Evolutionary conservation across 2,113 vertebrate species (phyloP).

Genomic region (Ptychochromis oligacanthus): DNA sequence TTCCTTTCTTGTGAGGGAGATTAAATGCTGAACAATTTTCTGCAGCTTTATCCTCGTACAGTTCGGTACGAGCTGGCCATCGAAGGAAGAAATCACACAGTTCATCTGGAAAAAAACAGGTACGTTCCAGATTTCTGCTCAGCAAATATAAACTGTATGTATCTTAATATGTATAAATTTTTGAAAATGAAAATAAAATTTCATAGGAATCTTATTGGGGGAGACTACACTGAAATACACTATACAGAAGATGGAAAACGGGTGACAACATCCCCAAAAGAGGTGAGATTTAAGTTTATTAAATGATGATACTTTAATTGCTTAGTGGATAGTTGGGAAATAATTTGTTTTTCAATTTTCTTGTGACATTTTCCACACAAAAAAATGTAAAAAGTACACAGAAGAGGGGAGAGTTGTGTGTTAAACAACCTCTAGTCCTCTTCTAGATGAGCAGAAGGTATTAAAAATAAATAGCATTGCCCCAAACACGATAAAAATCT

Average conservation of each 20-base stretch:
- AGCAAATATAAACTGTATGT: background rate
- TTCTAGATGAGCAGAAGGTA: accelerated
- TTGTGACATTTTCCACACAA: background rate
- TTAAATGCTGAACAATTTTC: background rate
- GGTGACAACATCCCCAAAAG: slow-evolving; percentile 67
- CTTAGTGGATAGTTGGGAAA: background rate
- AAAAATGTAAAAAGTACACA: background rate
- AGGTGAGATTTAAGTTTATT: slow-evolving; percentile 71
- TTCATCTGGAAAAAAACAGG: slow-evolving; percentile 82
- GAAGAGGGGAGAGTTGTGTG: accelerated
- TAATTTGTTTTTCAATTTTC: accelerated
- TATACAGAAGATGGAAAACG: slow-evolving; percentile 78
- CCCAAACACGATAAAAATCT: background rate
- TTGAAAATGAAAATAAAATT: background rate
- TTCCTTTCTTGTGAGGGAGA: background rate
- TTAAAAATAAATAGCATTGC: no score
- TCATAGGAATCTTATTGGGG: slow-evolving; percentile 83
- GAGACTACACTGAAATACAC: slow-evolving; percentile 82
- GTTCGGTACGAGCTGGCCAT: slow-evolving; percentile 73
- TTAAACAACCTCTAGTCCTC: background rate
- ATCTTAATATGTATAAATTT: background rate
- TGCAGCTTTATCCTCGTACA: slow-evolving; percentile 73
- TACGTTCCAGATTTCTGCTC: slow-evolving; percentile 10
- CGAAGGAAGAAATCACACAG: slow-evolving; percentile 73
- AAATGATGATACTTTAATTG: background rate